A percentile compares a stretch with the other conserved stretches of the same genome.
These are phyloP conservation scores for Tenthredo livida DNA, from an alignment of 2,888 invertebrate species.

Conservation along the genomic window DNA sequence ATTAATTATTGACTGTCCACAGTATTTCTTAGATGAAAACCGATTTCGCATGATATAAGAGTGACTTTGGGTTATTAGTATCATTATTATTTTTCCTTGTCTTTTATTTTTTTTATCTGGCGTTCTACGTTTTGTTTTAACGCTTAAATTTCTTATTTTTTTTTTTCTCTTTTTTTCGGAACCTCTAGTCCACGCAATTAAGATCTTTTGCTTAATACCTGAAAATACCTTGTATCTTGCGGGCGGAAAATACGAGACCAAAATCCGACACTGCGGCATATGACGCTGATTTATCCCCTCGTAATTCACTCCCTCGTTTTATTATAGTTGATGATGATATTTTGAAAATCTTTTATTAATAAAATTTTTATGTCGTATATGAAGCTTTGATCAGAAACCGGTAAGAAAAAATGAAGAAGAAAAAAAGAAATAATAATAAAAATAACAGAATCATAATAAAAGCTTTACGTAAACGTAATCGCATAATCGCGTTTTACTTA, in stretches of 20 bases:
- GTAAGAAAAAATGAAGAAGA: too few species aligned
- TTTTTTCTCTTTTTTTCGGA: not conserved
- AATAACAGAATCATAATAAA: not conserved
- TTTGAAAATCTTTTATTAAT: too few species aligned
- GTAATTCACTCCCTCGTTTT: too few species aligned
- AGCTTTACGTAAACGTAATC: too few species aligned
- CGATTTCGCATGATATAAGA: constrained; percentile 44
- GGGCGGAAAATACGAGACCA: constrained; percentile 28
- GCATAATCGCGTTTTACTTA: too few species aligned
- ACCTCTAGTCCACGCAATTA: constrained; percentile 21
- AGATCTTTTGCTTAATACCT: constrained; percentile 27
- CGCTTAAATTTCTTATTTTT: not conserved
- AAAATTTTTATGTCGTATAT: too few species aligned
- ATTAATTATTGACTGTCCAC: constrained; percentile 66
- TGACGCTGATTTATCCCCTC: constrained; percentile 6
- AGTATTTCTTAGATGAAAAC: constrained; percentile 69
- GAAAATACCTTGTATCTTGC: constrained; percentile 43
- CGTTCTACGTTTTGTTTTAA: not conserved
- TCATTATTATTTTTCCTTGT: not conserved
- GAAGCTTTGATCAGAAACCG: too few species aligned
- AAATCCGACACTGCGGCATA: not conserved
- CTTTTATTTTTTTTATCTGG: not conserved
- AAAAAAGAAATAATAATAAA: not conserved
- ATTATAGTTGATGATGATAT: too few species aligned
- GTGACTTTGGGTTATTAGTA: constrained; percentile 27